A percentile compares a stretch with the other conserved stretches of the same genome.
Evolutionary conservation across 2,797 vertebrate species (phyloP).

Genomic region (Botia kubotai): DNA sequence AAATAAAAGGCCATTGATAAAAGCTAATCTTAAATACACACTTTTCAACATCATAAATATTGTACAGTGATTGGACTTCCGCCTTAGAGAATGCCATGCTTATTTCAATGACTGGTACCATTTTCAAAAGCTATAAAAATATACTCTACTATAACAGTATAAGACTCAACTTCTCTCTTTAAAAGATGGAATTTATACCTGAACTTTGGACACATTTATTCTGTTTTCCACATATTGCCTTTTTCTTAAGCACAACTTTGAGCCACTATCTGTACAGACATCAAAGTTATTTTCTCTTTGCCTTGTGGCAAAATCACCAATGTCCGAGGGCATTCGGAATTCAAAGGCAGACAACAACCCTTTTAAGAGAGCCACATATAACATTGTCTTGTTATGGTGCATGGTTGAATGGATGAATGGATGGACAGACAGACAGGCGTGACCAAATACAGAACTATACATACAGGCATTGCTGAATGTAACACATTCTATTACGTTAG

Average conservation of each 20-base stretch:
- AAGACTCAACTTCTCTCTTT: background rate
- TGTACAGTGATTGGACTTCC: background rate
- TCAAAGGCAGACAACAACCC: background rate
- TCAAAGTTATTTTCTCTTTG: slow-evolving; percentile 17
- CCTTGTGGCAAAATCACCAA: slow-evolving; percentile 7
- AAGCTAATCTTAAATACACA: slow-evolving; percentile 11
- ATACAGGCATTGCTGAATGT: background rate
- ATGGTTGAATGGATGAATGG: background rate
- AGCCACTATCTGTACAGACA: background rate
- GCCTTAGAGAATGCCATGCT: slow-evolving; percentile 3
- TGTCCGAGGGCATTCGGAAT: slow-evolving; percentile 1
- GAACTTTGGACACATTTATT: background rate
- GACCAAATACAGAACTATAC: background rate
- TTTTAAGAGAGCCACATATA: background rate
- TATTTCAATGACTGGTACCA: slow-evolving; percentile 8
- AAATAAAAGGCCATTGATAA: slow-evolving; percentile 26
- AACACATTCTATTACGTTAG: background rate
- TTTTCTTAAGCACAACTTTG: slow-evolving; percentile 1
- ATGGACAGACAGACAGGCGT: background rate
- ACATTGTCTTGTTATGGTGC: background rate
- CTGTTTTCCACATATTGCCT: slow-evolving; percentile 3
- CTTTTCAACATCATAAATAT: background rate
- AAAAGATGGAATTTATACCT: slow-evolving; percentile 3
- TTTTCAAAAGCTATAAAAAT: background rate
- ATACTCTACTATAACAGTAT: background rate